A percentile compares a stretch with the other conserved stretches of the same genome.
Evolutionary conservation across 2,888 invertebrate genomes (phyloP).

Genomic region (Euclidia mi): DNA sequence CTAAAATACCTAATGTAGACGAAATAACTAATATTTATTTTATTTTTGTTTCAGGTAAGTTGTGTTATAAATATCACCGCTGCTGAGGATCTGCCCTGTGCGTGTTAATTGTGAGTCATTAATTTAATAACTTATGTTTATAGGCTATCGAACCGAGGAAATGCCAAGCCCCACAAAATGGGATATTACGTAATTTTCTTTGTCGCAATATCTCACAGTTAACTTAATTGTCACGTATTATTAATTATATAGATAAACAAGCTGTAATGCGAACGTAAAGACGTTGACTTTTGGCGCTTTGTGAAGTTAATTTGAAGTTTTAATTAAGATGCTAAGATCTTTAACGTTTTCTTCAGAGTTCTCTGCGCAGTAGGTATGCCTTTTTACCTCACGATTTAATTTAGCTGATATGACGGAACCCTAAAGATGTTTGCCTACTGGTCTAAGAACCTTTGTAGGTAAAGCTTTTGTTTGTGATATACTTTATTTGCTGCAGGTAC

Average conservation of each 20-base stretch:
- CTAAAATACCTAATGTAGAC: no score
- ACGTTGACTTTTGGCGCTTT: constrained; percentile 24
- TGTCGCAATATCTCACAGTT: no score
- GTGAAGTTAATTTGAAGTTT: constrained; percentile 45
- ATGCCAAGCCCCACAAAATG: not conserved
- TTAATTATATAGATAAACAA: constrained; percentile 9
- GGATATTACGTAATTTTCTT: no score
- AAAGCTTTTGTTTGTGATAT: no score
- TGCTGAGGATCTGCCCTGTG: no score
- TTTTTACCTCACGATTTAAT: constrained; percentile 39
- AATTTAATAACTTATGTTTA: not conserved
- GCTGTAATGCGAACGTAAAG: constrained; percentile 3
- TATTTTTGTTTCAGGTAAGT: constrained; percentile 47
- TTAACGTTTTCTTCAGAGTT: constrained; percentile 27
- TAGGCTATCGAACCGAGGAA: no score
- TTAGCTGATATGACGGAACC: constrained; percentile 34
- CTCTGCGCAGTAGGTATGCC: constrained; percentile 21
- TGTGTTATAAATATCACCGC: no score
- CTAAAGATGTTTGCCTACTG: no score
- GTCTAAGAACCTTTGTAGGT: no score
- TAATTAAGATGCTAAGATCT: constrained; percentile 44
- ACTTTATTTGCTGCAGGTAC: no score
- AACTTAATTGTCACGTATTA: not conserved
- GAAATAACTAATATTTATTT: constrained; percentile 10
- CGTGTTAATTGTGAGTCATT: constrained; percentile 4